Base-by-base conservation (phyloP, 2,113 vertebrate genomes). In the Progne subis region DNA sequence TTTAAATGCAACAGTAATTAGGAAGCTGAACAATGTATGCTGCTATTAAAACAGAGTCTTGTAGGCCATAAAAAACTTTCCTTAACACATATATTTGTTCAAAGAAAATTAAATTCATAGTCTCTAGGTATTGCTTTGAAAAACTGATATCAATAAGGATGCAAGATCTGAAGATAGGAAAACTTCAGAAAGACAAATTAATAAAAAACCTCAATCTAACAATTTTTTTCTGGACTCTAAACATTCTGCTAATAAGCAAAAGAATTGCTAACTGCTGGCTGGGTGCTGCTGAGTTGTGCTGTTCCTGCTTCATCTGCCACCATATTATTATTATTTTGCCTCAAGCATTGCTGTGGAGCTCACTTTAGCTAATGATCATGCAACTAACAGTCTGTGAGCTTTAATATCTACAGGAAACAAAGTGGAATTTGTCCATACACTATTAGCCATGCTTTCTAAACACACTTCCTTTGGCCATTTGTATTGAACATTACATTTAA, bases 311-410 rank as follows among this genome's bases (percentile, higher is more conserved):
- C 90, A 90, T 95, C 93, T 96, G 95, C 90, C 83, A 88, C 76
- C 52, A 31, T 90, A 85, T 75, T 96, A 86, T 43, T 94, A 88
- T 88, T 92, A 87, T 86, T 94, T 94, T 93, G 95, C 95, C 92
- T 94, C 57, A 56, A 93, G 93, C 94, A 70, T 61, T 79, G 65
- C 92, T 86, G 74, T 95, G 77, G 70, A 94, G 74, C 65, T 94
- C 91, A 89, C 88, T 86, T 95, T 82, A 93, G 78, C 76, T 83
- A 94, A 91, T 88, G 80, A 95, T 90, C 86, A 93, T 68, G 79
- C 88, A 94, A 90, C 81, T 60, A 94, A 91, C 89, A 87, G 90
- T 74, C 92, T 92, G 88, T 84, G 82, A 72, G 53, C 71, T 76
- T 88, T 64, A 52, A 25, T 92, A 90, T 94, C 95, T 93, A 46